phyloP scores from a whole-genome alignment of 2,113 vertebrate species.

The sheep (Ovis aries) region DNA sequence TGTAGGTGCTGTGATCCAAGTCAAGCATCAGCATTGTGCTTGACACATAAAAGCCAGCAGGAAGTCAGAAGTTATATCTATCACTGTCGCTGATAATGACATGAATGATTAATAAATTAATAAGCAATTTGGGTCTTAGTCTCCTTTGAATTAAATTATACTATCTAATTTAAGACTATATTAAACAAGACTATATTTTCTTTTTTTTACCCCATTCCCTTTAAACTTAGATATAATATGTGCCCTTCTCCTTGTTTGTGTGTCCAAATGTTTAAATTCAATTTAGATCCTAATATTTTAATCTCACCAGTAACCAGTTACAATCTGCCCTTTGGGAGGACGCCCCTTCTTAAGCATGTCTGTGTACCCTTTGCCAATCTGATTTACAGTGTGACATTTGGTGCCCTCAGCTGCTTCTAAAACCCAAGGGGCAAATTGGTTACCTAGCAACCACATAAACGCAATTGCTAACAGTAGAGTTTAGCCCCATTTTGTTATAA shows the following conservation, averaged over 20 bases:
- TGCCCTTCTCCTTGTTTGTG: not conserved
- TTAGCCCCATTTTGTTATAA: slow-evolving; percentile 55
- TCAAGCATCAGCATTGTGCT: not conserved
- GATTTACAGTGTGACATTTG: slow-evolving; percentile 41
- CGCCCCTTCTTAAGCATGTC: not conserved
- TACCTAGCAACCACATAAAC: slow-evolving; percentile 58
- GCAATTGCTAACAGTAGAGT: not conserved
- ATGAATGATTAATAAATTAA: not conserved
- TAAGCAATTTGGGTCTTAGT: not conserved
- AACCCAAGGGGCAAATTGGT: slow-evolving; percentile 47
- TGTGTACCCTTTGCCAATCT: not conserved
- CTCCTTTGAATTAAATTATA: not conserved
- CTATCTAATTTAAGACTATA: not conserved
- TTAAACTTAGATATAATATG: not conserved
- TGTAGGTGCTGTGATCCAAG: not conserved
- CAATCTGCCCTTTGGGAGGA: not conserved
- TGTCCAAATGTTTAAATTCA: not conserved
- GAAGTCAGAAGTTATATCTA: not conserved
- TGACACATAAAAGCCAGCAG: not conserved
- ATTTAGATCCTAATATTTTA: not conserved
- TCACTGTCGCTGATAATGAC: not conserved
- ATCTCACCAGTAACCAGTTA: not conserved
- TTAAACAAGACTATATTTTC: not conserved
- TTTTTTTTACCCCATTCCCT: not conserved
- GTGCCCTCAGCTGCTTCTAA: slow-evolving; percentile 23